phyloP scores from a whole-genome alignment of 2,888 invertebrate genomes.

The Mimachlamys varia region DNA sequence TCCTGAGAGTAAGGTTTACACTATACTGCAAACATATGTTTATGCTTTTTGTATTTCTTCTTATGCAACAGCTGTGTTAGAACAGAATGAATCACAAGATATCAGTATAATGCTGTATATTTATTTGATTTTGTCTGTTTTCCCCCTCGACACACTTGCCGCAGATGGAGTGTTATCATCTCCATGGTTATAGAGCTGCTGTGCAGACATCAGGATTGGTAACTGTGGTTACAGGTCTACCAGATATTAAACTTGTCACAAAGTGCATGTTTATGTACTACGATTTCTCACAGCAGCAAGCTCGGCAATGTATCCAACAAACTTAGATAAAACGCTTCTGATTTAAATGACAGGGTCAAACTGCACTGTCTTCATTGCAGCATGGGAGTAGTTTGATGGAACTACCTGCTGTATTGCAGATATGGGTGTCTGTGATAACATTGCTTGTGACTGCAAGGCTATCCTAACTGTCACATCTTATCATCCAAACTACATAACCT shows the following conservation, averaged over 20 bases:
- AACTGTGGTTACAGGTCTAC: neutral
- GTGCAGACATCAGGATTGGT: neutral
- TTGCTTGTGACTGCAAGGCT: neutral
- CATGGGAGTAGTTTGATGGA: neutral
- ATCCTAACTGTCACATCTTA: constrained; percentile 2
- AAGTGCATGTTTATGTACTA: constrained; percentile 18
- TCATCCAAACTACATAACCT: neutral
- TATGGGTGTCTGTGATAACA: neutral
- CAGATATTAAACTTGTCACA: neutral
- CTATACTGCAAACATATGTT: neutral
- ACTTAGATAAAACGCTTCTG: neutral
- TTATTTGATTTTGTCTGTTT: constrained; percentile 24
- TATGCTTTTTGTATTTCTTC: neutral
- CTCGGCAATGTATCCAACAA: neutral
- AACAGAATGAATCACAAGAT: constrained; percentile 19
- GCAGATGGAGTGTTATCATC: neutral
- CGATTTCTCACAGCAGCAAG: neutral
- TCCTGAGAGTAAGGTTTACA: neutral
- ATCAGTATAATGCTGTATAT: constrained; percentile 22
- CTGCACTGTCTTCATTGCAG: neutral
- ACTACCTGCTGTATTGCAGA: neutral
- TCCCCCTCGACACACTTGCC: neutral
- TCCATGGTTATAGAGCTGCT: neutral
- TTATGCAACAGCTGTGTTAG: constrained; percentile 11
- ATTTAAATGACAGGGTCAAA: constrained; percentile 18